These are phyloP conservation scores for Gymnoscopelus microlampas DNA, from an alignment of 2,797 vertebrate species.

Conservation along the genomic window DNA sequence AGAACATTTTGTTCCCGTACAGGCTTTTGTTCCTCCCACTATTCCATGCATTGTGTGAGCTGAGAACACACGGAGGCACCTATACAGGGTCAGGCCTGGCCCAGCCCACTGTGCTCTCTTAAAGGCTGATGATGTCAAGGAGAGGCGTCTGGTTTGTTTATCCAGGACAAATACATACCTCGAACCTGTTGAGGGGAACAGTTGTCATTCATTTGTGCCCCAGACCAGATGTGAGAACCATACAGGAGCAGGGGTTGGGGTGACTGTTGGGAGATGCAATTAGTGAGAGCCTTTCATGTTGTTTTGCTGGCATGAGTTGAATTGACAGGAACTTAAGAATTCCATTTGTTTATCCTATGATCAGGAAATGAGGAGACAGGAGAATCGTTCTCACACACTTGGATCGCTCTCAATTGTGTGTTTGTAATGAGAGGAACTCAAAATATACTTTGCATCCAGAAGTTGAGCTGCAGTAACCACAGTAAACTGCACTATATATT, in stretches of 20 bases:
- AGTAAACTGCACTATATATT: neutral
- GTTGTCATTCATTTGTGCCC: slow-evolving; percentile 35
- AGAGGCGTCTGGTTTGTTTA: slow-evolving; percentile 9
- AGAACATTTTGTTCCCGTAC: slow-evolving; percentile 34
- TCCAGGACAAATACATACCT: neutral
- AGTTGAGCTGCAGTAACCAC: neutral
- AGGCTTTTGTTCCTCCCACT: neutral
- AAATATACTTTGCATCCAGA: slow-evolving; percentile 11
- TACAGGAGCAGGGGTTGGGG: slow-evolving; percentile 12
- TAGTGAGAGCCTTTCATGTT: slow-evolving; percentile 61
- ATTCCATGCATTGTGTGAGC: too few species aligned
- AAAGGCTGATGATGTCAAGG: slow-evolving; percentile 33
- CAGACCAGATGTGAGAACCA: slow-evolving; percentile 62
- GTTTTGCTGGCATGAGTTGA: slow-evolving; percentile 64
- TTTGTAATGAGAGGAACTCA: slow-evolving; percentile 8
- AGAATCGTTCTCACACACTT: neutral
- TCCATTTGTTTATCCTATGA: slow-evolving; percentile 51
- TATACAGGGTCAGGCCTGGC: neutral
- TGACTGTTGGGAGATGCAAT: slow-evolving; percentile 44
- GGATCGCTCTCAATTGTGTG: slow-evolving; percentile 3
- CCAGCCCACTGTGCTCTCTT: neutral
- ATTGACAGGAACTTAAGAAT: slow-evolving; percentile 54
- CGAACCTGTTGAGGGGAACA: neutral
- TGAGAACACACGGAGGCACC: neutral
- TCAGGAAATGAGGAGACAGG: slow-evolving; percentile 44